phyloP scores from a whole-genome alignment of 2,888 invertebrate species.

The Zaprionus lineosus region DNA sequence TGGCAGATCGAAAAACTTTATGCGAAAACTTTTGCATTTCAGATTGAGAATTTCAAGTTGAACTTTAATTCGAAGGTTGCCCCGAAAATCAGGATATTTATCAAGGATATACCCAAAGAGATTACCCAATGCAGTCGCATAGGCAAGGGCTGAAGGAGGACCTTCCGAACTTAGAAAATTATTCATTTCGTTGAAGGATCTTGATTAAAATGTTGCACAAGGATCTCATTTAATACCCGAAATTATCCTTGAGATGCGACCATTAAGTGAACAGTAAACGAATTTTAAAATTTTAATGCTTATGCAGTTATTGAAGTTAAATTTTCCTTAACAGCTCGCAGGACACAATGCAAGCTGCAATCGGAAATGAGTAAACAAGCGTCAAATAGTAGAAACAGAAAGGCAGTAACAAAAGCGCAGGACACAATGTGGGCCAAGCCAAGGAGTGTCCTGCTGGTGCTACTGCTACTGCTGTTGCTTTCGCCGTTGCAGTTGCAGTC shows the following conservation, averaged over 20 bases:
- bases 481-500: too few species aligned
- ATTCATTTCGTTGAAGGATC: too few species aligned
- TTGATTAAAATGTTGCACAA: too few species aligned
- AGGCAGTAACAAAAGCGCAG: constrained; percentile 21
- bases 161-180: too few species aligned
- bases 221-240: too few species aligned
- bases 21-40: constrained; percentile 36
- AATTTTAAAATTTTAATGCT: neutral
- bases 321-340: neutral
- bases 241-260: too few species aligned
- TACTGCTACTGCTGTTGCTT: neutral
- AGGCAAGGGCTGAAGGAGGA: too few species aligned
- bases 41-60: constrained; percentile 31
- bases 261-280: too few species aligned
- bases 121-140: too few species aligned
- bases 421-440: constrained; percentile 44
- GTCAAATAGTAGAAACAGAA: constrained; percentile 74
- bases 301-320: neutral
- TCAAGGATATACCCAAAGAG: too few species aligned
- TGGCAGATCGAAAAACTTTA: constrained; percentile 50
- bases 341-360: constrained; percentile 51
- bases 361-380: constrained; percentile 79
- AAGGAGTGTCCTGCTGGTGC: constrained; percentile 13
- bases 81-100: neutral
- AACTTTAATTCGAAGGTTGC: constrained; percentile 8